Evolutionary conservation across 2,113 vertebrate genomes (phyloP).

Genomic region (Cariama cristata): DNA sequence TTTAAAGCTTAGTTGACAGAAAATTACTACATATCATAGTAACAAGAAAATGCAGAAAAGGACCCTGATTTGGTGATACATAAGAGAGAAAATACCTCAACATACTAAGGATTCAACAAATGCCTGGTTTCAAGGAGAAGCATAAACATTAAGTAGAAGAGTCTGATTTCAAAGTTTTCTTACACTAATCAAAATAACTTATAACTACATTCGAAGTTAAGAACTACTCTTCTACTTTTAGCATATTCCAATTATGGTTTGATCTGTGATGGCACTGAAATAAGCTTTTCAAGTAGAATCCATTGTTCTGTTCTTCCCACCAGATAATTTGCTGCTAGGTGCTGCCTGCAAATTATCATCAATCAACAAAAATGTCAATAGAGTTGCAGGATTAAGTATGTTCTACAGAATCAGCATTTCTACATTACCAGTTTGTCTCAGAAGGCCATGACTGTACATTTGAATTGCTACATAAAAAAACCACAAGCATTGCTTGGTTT

Average conservation of each 20-base stretch:
- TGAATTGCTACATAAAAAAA: not conserved
- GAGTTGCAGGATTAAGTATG: conserved; percentile 17
- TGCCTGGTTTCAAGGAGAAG: not conserved
- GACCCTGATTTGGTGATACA: not conserved
- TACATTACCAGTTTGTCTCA: not conserved
- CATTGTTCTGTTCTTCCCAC: conserved; percentile 66
- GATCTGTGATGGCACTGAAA: conserved; percentile 66
- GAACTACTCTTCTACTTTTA: conserved; percentile 60
- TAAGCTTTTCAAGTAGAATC: conserved; percentile 54
- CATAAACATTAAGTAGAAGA: not conserved
- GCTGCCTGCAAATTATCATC: conserved; percentile 62
- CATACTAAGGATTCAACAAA: not conserved
- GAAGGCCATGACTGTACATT: not conserved
- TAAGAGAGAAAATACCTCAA: not conserved
- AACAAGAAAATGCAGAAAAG: not conserved
- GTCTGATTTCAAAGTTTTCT: conserved; percentile 24
- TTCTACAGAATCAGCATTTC: conserved; percentile 39
- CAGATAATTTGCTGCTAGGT: conserved; percentile 62
- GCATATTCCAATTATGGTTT: conserved; percentile 57
- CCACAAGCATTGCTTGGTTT: not conserved
- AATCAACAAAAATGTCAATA: conserved; percentile 67
- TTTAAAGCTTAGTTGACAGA: not conserved
- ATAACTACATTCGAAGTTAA: conserved; percentile 21
- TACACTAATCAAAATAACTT: conserved; percentile 55
- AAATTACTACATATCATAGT: not conserved